Percentiles rank a stretch among this genome's conserved stretches.
Evolutionary conservation across 2,888 invertebrate species (phyloP).

Genomic region (Noctuana brunneofusca): DNA sequence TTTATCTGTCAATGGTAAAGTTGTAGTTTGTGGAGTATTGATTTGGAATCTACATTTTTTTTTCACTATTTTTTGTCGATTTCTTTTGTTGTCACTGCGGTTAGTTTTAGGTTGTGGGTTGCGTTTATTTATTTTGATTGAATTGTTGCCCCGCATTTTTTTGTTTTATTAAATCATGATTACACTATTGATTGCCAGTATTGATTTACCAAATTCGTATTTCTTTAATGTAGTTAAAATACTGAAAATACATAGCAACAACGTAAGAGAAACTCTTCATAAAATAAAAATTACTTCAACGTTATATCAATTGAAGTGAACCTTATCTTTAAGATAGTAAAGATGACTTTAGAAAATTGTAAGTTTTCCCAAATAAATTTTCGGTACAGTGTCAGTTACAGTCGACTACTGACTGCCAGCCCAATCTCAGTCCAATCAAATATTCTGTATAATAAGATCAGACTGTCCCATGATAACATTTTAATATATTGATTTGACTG

Average conservation of each 20-base stretch:
- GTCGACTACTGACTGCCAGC: background rate
- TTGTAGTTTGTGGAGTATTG: constrained; percentile 64
- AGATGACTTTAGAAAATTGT: background rate
- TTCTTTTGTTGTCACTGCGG: constrained; percentile 38
- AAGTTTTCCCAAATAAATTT: background rate
- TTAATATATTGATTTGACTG: too few species aligned
- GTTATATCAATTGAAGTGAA: background rate
- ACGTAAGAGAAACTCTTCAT: background rate
- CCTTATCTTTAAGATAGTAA: background rate
- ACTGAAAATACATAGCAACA: too few species aligned
- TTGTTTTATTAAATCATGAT: background rate
- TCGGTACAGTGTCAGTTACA: background rate
- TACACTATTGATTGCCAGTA: background rate
- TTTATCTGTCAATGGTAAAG: constrained; percentile 53
- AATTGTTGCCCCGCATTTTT: background rate
- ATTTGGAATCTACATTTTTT: constrained; percentile 59
- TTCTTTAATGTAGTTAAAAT: background rate
- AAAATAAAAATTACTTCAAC: background rate
- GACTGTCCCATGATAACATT: too few species aligned
- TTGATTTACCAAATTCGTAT: background rate
- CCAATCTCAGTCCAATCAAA: background rate
- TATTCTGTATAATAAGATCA: too few species aligned
- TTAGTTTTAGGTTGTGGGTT: constrained; percentile 58
- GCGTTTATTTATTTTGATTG: background rate
- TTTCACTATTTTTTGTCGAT: constrained; percentile 26